phyloP scores from a whole-genome alignment of 2,113 vertebrate genomes.

The Larimichthys polyactis region DNA sequence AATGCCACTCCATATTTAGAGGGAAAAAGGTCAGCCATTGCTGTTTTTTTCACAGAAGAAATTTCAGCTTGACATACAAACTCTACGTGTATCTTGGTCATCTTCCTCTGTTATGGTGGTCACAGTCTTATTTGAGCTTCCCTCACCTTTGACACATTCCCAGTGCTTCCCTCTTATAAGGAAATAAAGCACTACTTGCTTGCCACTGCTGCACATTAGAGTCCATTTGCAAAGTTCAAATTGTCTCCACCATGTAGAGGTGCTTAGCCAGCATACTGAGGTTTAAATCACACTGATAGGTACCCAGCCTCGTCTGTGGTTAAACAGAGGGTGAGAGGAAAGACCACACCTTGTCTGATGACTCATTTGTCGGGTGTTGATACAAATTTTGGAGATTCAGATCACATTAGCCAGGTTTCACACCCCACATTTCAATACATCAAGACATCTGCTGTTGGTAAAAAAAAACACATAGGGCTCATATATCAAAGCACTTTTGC shows the following conservation, averaged over 20 bases:
- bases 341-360: background rate
- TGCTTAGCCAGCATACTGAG: background rate
- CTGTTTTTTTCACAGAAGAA: constrained; percentile 7
- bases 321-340: background rate
- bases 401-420: background rate
- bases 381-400: background rate
- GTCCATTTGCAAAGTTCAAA: background rate
- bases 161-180: background rate
- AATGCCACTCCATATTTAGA: constrained; percentile 64
- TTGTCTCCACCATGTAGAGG: background rate
- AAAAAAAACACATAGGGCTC: background rate
- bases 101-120: background rate
- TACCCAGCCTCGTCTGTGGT: background rate
- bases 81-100: background rate
- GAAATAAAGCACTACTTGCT: background rate
- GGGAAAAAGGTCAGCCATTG: constrained; percentile 54
- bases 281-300: background rate
- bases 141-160: background rate
- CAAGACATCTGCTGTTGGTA: background rate
- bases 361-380: background rate
- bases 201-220: constrained; percentile 1
- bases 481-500: constrained; percentile 2
- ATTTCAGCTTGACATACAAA: background rate
- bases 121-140: background rate
- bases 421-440: background rate